Base-by-base conservation (phyloP, 2,888 invertebrate genomes). In the Psylliodes chrysocephalus region DNA sequence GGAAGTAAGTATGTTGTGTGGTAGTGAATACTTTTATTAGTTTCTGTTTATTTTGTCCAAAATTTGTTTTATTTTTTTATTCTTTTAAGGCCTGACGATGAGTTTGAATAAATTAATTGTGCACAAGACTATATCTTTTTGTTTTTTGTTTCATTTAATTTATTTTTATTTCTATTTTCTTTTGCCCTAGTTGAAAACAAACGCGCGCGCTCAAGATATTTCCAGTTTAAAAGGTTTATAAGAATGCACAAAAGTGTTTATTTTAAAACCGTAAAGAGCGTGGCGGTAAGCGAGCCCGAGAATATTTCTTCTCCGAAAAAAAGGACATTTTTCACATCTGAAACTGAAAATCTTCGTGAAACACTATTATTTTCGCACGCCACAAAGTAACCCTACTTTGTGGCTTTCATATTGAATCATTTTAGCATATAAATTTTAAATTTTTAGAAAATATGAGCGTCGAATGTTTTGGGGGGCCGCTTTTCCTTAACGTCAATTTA, bases 291-390 rank as follows among this genome's bases (percentile, higher is more conserved):
- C 44, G 44, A n/a, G 44, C 15, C 15, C 17, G 44, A 44, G 44
- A 44, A 44, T 44, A 44, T 44, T 44, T 44, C 44, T 44, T 17
- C n/a, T 2, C 44, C 8, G 17, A 18, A n/a, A 44, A 30, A 30
- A 30, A 30, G 22, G 22, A 22, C 22, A 22, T 22, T 22, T 22
- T 22, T 22, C 22, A 22, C 22, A 22, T 22, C 30, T 30, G 30
- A 30, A 30, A 30, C 30, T 30, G 22, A 22, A 22, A 22, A 8
- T 30, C 30, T 30, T 8, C 7, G 7, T 30, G 30, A 30, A 30
- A 30, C 30, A 30, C 30, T 8, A 30, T 30, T 30, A 3, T 30
- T 30, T 30, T 30, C 30, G 2, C 30, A 30, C 30, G 22, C 22
- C 22, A 22, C 22, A 22, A 22, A 22, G 22, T 22, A 22, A 22